Conservation (phyloP, 1,140 invertebrate species). For the Halotydeus destructor region DNA sequence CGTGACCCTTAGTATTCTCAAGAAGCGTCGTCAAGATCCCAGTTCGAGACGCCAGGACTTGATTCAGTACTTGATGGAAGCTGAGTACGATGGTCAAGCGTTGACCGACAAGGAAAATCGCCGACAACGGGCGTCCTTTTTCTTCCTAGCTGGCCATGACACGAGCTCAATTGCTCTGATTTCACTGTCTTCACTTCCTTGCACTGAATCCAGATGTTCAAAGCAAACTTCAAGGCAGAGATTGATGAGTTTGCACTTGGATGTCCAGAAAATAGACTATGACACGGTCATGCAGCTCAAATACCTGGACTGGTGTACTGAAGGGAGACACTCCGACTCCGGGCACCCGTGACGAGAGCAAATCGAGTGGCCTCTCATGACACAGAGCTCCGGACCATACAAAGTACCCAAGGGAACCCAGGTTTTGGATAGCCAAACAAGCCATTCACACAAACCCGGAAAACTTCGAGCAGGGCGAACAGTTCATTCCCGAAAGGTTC, state of each 20-base stretch:
- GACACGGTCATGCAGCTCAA: constrained; percentile 22
- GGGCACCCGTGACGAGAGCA: constrained; percentile 25
- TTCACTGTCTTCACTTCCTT: constrained; percentile 22
- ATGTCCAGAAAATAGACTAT: constrained; percentile 21
- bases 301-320: constrained; percentile 30
- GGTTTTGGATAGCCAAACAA: constrained; percentile 23
- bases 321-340: constrained; percentile 34
- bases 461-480: constrained; percentile 27
- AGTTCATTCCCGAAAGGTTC: constrained; percentile 30
- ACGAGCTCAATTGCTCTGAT: constrained; percentile 18
- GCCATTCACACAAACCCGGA: constrained; percentile 27
- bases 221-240: constrained; percentile 11
- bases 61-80: constrained; percentile 56
- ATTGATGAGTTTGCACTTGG: constrained; percentile 23
- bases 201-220: constrained; percentile 25
- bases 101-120: constrained; percentile 38
- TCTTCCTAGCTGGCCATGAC: constrained; percentile 36
- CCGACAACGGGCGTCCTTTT: constrained; percentile 65
- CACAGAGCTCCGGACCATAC: constrained; percentile 13
- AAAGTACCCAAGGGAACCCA: constrained; percentile 25
- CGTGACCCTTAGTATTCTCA: too few species aligned
- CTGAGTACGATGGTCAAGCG: constrained; percentile 30
- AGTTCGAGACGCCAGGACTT: too few species aligned
- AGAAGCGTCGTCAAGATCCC: too few species aligned
- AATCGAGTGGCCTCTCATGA: constrained; percentile 22